These are phyloP conservation scores for Caenorhabditis tropicalis DNA, from an alignment of 1,140 invertebrate genomes.

Conservation along the genomic window DNA sequence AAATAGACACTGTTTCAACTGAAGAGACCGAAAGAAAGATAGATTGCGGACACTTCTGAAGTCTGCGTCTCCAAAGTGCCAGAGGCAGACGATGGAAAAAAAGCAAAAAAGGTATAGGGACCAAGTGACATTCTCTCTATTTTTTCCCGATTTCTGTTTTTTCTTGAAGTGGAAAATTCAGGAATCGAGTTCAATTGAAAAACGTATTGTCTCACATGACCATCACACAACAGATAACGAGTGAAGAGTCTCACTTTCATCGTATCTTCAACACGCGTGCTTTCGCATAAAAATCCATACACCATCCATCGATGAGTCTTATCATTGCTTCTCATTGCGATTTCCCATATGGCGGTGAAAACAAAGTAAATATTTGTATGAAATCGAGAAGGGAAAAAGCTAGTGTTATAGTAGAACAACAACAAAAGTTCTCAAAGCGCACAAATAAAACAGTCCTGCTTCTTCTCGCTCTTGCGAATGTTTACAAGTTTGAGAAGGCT, in stretches of 20 bases:
- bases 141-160: background rate
- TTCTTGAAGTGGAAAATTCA: background rate
- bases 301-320: background rate
- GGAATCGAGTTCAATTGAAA: background rate
- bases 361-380: constrained; percentile 26
- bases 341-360: background rate
- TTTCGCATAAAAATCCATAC: constrained; percentile 10
- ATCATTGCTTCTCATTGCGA: background rate
- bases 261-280: background rate
- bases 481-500: background rate
- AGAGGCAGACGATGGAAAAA: background rate
- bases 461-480: background rate
- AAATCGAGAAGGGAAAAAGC: background rate
- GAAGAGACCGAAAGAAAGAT: background rate
- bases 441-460: constrained; percentile 2
- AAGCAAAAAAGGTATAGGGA: constrained; percentile 17
- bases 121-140: background rate
- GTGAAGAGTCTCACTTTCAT: background rate
- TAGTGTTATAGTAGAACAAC: background rate
- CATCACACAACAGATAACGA: background rate
- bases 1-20: background rate
- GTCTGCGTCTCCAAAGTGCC: background rate
- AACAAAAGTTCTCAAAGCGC: background rate
- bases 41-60: background rate
- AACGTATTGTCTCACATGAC: background rate